Conservation (phyloP, 2,113 vertebrate genomes). For the Mohoua ochrocephala region DNA sequence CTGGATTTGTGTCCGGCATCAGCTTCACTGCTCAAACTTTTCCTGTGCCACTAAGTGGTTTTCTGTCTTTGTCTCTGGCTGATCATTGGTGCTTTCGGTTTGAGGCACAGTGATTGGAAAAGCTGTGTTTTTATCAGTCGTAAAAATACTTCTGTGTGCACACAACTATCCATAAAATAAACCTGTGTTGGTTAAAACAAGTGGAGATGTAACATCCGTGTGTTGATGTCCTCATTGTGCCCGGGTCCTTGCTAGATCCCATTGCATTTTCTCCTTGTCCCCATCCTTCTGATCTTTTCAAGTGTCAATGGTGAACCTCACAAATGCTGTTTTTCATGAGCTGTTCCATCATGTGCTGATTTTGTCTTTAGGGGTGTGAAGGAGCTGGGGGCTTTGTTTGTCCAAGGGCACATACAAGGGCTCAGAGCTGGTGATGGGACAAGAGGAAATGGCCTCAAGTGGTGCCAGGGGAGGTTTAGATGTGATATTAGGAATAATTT, state of each 20-base stretch:
- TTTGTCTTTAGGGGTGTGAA: not conserved
- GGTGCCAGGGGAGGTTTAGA: not conserved
- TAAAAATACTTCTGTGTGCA: not conserved
- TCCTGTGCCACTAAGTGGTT: not conserved
- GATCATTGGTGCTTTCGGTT: not conserved
- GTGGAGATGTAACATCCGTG: not conserved
- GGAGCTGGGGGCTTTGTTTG: accelerated
- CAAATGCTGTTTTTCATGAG: not conserved
- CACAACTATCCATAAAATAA: not conserved
- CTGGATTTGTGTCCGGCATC: not conserved
- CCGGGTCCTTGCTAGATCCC: not conserved
- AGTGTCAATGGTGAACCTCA: not conserved
- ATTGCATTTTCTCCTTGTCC: not conserved
- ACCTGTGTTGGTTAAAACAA: not conserved
- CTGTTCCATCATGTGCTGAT: not conserved
- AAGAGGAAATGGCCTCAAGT: not conserved
- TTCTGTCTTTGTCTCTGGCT: not conserved
- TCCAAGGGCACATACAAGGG: not conserved
- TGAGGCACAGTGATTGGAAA: not conserved
- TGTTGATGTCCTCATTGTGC: not conserved
- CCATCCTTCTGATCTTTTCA: not conserved
- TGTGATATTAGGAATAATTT: not conserved
- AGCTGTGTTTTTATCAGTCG: not conserved
- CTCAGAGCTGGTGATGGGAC: not conserved
- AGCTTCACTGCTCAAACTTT: not conserved